These are phyloP conservation scores for Hemiscyllium ocellatum DNA, from an alignment of 2,113 vertebrate genomes.

Conservation along the genomic window DNA sequence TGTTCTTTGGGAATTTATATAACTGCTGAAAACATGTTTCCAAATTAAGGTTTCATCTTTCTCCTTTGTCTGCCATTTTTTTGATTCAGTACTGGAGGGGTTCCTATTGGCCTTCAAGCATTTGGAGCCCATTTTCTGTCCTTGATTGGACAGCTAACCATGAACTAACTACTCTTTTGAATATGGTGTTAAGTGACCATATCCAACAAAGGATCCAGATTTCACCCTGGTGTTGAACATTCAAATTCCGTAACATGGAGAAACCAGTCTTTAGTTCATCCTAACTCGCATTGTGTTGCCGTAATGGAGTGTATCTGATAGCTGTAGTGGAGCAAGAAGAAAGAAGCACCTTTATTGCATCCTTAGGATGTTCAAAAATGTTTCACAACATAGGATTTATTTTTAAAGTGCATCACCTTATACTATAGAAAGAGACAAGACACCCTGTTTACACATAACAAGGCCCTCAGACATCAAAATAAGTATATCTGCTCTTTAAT, in stretches of 20 bases:
- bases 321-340: neutral
- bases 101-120: no score
- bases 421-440: neutral
- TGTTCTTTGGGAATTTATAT: no score
- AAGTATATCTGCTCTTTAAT: neutral
- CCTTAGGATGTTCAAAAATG: neutral
- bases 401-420: neutral
- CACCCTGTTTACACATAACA: neutral
- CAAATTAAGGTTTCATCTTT: no score
- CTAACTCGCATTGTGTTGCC: neutral
- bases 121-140: no score
- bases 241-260: neutral
- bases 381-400: neutral
- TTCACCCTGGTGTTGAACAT: neutral
- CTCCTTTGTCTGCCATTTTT: neutral
- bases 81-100: neutral
- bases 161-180: neutral
- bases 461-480: neutral
- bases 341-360: neutral
- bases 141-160: no score
- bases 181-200: neutral
- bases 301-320: neutral
- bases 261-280: neutral
- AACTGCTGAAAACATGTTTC: no score
- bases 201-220: neutral